Conservation (phyloP, 1,140 invertebrate genomes). For the Chironomus tepperi region DNA sequence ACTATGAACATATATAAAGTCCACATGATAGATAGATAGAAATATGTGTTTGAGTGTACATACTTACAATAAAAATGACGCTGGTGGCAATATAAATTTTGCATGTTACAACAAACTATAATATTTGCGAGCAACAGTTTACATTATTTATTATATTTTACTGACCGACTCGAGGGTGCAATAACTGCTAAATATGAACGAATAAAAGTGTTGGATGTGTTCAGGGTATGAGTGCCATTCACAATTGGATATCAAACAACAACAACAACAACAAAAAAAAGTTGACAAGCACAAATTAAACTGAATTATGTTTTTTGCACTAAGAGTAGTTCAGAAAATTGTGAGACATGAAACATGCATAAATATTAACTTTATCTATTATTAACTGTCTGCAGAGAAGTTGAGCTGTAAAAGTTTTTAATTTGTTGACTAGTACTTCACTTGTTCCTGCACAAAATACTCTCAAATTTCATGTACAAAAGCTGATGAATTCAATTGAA, state of each 20-base stretch:
- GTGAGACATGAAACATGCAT: neutral
- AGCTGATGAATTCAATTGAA: neutral
- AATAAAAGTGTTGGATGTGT: too few species aligned
- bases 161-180: too few species aligned
- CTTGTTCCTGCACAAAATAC: neutral
- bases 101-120: neutral
- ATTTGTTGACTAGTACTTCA: constrained; percentile 7
- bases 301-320: neutral
- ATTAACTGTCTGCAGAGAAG: neutral
- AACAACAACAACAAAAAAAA: neutral
- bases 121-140: constrained; percentile 8
- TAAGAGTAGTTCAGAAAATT: neutral
- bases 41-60: too few species aligned
- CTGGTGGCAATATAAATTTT: constrained; percentile 10
- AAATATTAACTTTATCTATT: neutral
- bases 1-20: too few species aligned
- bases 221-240: too few species aligned
- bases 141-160: constrained; percentile 4
- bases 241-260: neutral
- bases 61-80: too few species aligned
- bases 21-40: too few species aligned
- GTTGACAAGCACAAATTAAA: constrained; percentile 13
- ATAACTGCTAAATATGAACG: too few species aligned
- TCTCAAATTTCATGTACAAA: neutral
- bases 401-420: neutral